phyloP scores from a whole-genome alignment of 92 coral and sea anemone genomes.

The Porites cylindrica region DNA sequence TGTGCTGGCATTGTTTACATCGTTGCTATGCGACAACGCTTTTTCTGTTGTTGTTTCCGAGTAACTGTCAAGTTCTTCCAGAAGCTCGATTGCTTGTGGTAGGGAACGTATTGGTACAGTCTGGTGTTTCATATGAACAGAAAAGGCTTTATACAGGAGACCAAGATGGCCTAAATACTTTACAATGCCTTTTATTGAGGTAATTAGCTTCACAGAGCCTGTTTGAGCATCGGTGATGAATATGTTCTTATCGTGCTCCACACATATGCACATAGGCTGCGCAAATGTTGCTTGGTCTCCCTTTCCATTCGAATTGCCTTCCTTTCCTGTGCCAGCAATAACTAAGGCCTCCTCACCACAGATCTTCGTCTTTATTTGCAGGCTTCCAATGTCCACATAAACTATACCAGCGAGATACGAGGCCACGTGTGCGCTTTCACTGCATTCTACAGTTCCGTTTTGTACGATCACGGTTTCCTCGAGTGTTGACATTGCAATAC shows the following conservation, averaged over 20 bases:
- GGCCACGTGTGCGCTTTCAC: slow-evolving; percentile 70
- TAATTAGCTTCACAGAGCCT: slow-evolving; percentile 56
- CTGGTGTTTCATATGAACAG: slow-evolving; percentile 63
- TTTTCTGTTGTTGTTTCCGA: no score
- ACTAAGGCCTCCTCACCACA: slow-evolving; percentile 50
- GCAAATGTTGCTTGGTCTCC: slow-evolving; percentile 70
- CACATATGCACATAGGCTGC: slow-evolving; percentile 72
- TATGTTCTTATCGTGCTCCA: slow-evolving; percentile 60
- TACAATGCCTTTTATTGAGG: slow-evolving; percentile 43
- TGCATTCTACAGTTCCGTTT: slow-evolving; percentile 62
- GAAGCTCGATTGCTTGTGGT: slow-evolving; percentile 58
- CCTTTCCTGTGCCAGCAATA: slow-evolving; percentile 56
- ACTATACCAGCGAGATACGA: slow-evolving; percentile 55
- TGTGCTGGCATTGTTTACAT: no score
- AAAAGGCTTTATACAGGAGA: slow-evolving; percentile 50
- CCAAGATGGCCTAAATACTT: slow-evolving; percentile 52
- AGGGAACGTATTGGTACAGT: slow-evolving; percentile 36
- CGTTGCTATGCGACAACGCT: no score
- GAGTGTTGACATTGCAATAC: slow-evolving; percentile 64
- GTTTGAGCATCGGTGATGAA: slow-evolving; percentile 64
- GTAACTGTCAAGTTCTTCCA: slow-evolving; percentile 48
- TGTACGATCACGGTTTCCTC: slow-evolving; percentile 46
- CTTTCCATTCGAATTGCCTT: slow-evolving; percentile 60
- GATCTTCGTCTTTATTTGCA: slow-evolving; percentile 42
- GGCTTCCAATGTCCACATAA: slow-evolving; percentile 53